These are phyloP conservation scores for Tympanuchus pallidicinctus DNA, from an alignment of 2,113 vertebrate genomes.

Conservation along the genomic window DNA sequence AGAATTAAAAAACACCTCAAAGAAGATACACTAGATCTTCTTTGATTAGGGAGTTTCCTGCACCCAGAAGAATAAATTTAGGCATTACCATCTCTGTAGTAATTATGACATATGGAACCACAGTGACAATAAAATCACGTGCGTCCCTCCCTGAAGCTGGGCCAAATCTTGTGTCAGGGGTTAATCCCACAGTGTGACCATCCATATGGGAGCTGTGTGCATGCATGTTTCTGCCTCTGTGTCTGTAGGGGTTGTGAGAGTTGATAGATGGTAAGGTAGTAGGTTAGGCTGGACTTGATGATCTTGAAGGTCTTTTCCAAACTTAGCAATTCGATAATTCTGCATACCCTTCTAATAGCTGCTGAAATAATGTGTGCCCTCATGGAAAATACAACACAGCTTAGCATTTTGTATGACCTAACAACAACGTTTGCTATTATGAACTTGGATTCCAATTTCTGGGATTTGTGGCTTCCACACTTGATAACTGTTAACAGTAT, in stretches of 20 bases:
- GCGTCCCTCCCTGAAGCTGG: fast-evolving
- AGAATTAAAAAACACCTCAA: background rate
- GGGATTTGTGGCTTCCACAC: background rate
- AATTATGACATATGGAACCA: fast-evolving
- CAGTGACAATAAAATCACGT: background rate
- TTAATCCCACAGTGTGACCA: fast-evolving
- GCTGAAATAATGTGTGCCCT: fast-evolving
- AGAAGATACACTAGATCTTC: background rate
- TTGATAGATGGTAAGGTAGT: too few relatives aligned
- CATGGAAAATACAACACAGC: fast-evolving
- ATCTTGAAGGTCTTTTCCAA: too few relatives aligned
- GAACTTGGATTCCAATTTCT: background rate
- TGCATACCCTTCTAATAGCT: background rate
- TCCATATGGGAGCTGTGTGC: fast-evolving
- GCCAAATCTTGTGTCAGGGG: background rate
- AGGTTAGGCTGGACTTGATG: too few relatives aligned
- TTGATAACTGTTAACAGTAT: background rate
- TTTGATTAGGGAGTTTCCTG: background rate
- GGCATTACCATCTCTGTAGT: fast-evolving
- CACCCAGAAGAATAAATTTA: background rate
- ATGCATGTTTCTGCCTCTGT: fast-evolving
- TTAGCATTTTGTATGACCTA: background rate
- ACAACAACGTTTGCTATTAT: background rate
- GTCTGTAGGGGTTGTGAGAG: fast-evolving
- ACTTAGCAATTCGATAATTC: background rate